Conservation (phyloP, 2,797 vertebrate species). For the Arctocebus calabarensis region DNA sequence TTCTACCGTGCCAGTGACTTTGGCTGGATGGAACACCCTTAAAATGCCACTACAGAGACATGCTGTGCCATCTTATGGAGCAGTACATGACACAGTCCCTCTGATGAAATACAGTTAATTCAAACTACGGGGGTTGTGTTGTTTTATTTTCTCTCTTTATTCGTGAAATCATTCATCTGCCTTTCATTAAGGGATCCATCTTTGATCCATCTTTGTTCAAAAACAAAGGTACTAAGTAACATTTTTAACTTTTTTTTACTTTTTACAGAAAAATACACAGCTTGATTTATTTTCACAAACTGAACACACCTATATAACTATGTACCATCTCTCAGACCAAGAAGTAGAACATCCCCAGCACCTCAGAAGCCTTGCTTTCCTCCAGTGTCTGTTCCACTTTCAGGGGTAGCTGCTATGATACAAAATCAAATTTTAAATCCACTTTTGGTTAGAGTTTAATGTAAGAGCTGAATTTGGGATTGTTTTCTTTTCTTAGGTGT, state of each 20-base stretch:
- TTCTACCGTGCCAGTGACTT: slow-evolving; percentile 81
- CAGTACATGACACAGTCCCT: slow-evolving; percentile 46
- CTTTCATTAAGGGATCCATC: too few species aligned
- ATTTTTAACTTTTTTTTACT: slow-evolving; percentile 44
- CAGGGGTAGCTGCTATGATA: background rate
- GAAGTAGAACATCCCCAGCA: background rate
- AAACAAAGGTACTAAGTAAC: slow-evolving; percentile 22
- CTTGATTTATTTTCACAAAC: slow-evolving; percentile 42
- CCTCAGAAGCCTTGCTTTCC: background rate
- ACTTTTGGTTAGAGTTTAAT: background rate
- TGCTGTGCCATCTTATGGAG: slow-evolving; percentile 27
- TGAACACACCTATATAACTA: background rate
- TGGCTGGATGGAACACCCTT: slow-evolving; percentile 79
- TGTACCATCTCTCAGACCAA: background rate
- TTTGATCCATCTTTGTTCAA: slow-evolving; percentile 44
- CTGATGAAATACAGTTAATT: slow-evolving; percentile 27
- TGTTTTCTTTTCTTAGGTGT: background rate
- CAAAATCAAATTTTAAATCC: slow-evolving; percentile 12
- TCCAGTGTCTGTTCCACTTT: background rate
- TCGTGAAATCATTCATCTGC: slow-evolving; percentile 3
- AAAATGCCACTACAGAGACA: slow-evolving; percentile 69
- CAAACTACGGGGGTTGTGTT: background rate
- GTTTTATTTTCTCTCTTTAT: slow-evolving; percentile 64
- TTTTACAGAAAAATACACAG: slow-evolving; percentile 38
- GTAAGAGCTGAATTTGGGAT: background rate